Conservation (phyloP, 2,888 invertebrate species). For the Branchellion lobata region DNA sequence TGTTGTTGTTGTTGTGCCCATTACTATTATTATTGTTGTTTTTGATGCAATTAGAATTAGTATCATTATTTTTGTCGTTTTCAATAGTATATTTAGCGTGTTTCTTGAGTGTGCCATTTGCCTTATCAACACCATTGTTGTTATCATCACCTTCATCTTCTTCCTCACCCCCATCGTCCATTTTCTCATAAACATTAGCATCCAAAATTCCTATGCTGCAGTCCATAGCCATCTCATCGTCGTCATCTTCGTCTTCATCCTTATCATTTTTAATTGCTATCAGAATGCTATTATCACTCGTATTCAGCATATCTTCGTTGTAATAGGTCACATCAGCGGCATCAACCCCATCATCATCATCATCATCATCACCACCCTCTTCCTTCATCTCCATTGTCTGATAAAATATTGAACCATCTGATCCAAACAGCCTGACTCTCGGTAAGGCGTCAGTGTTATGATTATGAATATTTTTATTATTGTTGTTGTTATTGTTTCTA, state of each 20-base stretch:
- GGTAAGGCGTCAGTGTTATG: not conserved
- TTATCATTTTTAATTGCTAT: not conserved
- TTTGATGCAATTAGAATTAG: not conserved
- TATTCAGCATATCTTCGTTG: not conserved
- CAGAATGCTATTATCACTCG: slow-evolving; percentile 15
- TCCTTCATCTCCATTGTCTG: not conserved
- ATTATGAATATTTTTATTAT: not conserved
- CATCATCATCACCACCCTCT: not conserved
- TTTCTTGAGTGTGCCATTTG: not conserved
- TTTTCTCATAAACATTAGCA: not conserved
- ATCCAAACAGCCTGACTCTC: not conserved
- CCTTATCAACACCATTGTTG: not conserved
- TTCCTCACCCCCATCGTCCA: not conserved
- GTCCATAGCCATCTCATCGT: no score
- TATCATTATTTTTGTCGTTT: not conserved
- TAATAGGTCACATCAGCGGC: not conserved
- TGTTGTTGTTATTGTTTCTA: not conserved
- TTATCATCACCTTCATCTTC: not conserved
- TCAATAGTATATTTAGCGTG: not conserved
- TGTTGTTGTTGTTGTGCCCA: not conserved
- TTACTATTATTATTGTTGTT: not conserved
- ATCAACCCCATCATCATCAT: not conserved
- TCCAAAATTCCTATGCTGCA: not conserved
- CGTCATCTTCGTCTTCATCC: not conserved
- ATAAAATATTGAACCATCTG: not conserved